A percentile compares a stretch with the other conserved stretches of the same genome.
Conservation (phyloP, 2,888 invertebrate species). For the Byasa hedistus region DNA sequence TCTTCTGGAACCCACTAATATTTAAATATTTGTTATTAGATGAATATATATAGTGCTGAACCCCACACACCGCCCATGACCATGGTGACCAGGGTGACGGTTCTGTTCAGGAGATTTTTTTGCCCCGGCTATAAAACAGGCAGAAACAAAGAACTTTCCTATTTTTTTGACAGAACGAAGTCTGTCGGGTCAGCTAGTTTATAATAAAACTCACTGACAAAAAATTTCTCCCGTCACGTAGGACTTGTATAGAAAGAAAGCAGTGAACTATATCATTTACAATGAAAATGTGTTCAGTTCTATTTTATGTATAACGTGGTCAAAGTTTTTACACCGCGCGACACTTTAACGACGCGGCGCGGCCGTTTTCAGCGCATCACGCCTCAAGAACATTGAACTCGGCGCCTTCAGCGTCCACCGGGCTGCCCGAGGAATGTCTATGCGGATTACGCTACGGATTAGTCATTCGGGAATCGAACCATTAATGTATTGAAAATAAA, state of each 20-base stretch:
- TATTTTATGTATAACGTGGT: conserved; percentile 25
- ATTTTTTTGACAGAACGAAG: too few relatives aligned
- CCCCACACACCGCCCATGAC: too few relatives aligned
- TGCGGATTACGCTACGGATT: conserved; percentile 47
- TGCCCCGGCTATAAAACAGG: too few relatives aligned
- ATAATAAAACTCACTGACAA: not conserved
- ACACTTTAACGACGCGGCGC: conserved; percentile 48
- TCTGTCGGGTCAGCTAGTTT: too few relatives aligned
- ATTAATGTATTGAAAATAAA: conserved; percentile 41
- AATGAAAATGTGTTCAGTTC: conserved; percentile 18
- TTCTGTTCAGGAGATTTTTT: too few relatives aligned
- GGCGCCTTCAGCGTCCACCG: conserved; percentile 28
- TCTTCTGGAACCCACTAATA: too few relatives aligned
- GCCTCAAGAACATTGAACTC: conserved; percentile 41
- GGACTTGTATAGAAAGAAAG: conserved; percentile 12
- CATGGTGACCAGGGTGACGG: too few relatives aligned
- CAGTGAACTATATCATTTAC: conserved; percentile 8
- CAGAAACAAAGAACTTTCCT: too few relatives aligned
- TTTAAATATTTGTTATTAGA: too few relatives aligned
- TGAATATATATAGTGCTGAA: too few relatives aligned
- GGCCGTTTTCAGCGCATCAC: conserved; percentile 45
- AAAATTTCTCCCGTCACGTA: not conserved
- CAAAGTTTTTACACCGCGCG: conserved; percentile 44
- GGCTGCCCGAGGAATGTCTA: conserved; percentile 40
- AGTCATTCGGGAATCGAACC: conserved; percentile 60